These are phyloP conservation scores for Cenopis cana DNA, from an alignment of 2,888 invertebrate species.

Conservation along the genomic window DNA sequence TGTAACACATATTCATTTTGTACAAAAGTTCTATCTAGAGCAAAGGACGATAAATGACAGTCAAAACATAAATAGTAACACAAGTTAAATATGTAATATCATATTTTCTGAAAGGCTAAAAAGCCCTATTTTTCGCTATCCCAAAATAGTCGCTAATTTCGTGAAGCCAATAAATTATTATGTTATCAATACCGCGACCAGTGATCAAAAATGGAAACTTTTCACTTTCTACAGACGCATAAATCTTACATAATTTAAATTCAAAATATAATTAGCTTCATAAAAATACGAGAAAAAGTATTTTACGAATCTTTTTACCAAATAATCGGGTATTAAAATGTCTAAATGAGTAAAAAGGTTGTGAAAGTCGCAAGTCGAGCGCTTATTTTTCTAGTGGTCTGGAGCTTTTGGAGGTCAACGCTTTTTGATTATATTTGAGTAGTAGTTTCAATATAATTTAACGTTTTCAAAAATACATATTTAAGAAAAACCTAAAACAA, in stretches of 20 bases:
- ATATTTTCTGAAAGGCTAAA: not conserved
- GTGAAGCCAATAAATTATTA: not conserved
- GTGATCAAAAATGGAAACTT: constrained; percentile 16
- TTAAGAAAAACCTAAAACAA: too few species aligned
- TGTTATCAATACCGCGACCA: not conserved
- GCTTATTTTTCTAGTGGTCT: constrained; percentile 4
- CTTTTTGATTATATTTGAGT: constrained; percentile 1
- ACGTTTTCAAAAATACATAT: not conserved
- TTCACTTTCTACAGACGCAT: constrained; percentile 10
- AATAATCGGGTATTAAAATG: constrained; percentile 10
- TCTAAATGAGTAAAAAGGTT: constrained; percentile 12
- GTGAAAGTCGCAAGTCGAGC: not conserved
- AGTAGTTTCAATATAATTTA: not conserved
- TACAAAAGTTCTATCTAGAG: not conserved
- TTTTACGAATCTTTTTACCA: not conserved
- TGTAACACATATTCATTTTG: too few species aligned
- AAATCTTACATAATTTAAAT: constrained; percentile 8
- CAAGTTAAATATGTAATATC: not conserved
- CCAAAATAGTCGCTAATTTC: not conserved
- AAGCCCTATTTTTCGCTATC: not conserved
- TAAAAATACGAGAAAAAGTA: constrained; percentile 10
- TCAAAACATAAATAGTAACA: not conserved
- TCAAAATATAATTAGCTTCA: not conserved
- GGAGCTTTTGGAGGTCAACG: not conserved
- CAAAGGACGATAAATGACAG: not conserved